Conservation (phyloP, 2,113 vertebrate genomes). For the Hymenochirus boettgeri region DNA sequence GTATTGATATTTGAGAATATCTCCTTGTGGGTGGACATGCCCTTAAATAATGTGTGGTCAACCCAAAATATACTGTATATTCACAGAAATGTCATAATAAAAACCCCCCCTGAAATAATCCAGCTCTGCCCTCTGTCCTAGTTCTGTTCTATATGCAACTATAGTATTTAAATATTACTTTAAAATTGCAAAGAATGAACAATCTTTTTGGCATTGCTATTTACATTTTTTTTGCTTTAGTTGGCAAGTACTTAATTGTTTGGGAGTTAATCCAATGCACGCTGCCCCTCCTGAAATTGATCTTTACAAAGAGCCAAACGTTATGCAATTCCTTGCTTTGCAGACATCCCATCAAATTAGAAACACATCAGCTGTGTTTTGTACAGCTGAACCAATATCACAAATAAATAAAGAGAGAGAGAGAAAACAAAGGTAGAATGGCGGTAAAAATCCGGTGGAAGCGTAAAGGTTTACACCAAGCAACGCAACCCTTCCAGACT, state of each 20-base stretch:
- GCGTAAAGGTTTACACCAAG: not conserved
- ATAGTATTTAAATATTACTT: conserved; percentile 50
- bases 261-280: conserved; percentile 50
- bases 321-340: conserved; percentile 52
- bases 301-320: conserved; percentile 49
- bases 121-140: no score
- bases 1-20: no score
- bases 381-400: conserved; percentile 51
- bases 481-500: conserved; percentile 46
- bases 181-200: conserved; percentile 48
- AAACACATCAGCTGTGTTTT: conserved; percentile 56
- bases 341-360: conserved; percentile 49
- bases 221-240: conserved; percentile 49
- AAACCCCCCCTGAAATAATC: not conserved
- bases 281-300: conserved; percentile 55
- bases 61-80: no score
- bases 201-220: conserved; percentile 47
- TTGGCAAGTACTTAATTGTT: conserved; percentile 56
- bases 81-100: no score
- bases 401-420: no score
- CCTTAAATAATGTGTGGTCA: no score
- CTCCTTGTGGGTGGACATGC: no score
- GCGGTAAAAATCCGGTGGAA: not conserved
- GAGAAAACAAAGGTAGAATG: conserved; percentile 32
- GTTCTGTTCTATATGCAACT: conserved; percentile 30